Conservation (phyloP, 2,888 invertebrate species). For the Caenorhabditis sp. region DNA sequence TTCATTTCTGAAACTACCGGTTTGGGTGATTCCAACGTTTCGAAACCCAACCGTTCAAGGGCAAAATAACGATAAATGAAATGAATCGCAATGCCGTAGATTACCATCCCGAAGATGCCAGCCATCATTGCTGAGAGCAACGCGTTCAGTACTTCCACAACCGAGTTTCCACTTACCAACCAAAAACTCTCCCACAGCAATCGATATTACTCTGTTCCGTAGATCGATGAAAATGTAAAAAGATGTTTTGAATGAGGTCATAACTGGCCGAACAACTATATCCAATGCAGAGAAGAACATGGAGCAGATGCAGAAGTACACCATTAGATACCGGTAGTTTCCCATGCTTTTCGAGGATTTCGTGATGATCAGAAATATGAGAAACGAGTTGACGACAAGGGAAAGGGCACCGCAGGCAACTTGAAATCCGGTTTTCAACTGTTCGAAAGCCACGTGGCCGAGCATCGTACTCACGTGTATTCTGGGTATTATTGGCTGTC, state of each 20-base stretch:
- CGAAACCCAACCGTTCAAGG: conserved; percentile 16
- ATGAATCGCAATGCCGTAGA: conserved; percentile 45
- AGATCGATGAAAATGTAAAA: conserved; percentile 51
- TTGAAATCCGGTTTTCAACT: conserved; percentile 14
- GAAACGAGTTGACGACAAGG: conserved; percentile 14
- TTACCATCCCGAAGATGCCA: conserved; percentile 49
- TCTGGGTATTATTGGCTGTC: too few relatives aligned
- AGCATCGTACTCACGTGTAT: background rate
- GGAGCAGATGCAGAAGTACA: conserved; percentile 45
- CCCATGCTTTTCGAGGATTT: conserved; percentile 60
- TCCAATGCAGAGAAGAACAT: conserved; percentile 50
- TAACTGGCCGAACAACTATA: conserved; percentile 34
- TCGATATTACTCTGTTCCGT: conserved; percentile 3
- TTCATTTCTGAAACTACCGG: conserved; percentile 33
- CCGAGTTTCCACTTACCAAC: conserved; percentile 22
- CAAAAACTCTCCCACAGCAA: background rate
- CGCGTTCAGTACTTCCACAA: too few relatives aligned
- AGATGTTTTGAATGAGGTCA: conserved; percentile 27
- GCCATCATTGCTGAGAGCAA: conserved; percentile 44
- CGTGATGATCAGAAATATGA: conserved; percentile 49
- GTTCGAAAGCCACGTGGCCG: background rate
- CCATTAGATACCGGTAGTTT: conserved; percentile 50
- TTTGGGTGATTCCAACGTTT: too few relatives aligned
- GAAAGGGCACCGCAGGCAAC: conserved; percentile 16
- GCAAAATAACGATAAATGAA: conserved; percentile 55